A percentile compares a stretch with the other conserved stretches of the same genome.
Evolutionary conservation across 2,888 invertebrate species (phyloP).

Genomic region (Patella caerulea): DNA sequence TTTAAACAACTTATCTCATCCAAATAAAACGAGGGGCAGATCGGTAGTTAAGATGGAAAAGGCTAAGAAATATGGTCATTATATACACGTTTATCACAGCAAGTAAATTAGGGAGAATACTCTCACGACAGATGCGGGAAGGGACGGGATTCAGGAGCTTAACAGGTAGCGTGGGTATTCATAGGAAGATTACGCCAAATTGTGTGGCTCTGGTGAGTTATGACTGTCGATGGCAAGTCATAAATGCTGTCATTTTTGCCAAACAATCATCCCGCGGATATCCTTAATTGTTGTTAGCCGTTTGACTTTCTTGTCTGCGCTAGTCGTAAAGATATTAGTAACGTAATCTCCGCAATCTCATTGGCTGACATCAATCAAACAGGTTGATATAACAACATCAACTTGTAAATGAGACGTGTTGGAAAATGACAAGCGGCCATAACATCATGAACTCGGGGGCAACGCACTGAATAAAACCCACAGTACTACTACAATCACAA

Average conservation of each 20-base stretch:
- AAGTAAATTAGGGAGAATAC: neutral
- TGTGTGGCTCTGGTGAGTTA: neutral
- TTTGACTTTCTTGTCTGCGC: neutral
- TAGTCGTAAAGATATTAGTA: constrained; percentile 5
- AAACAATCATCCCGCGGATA: neutral
- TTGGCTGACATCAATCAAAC: constrained; percentile 2
- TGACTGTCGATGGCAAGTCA: neutral
- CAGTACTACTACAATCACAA: neutral
- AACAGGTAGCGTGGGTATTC: constrained; percentile 1
- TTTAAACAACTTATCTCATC: too few species aligned
- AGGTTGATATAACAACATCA: constrained; percentile 7
- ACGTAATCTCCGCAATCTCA: neutral
- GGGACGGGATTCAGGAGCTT: constrained; percentile 2
- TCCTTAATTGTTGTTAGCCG: constrained; percentile 6
- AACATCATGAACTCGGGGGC: neutral
- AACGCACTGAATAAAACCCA: neutral
- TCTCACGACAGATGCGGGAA: neutral
- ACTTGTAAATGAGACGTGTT: constrained; percentile 8
- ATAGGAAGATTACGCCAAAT: neutral
- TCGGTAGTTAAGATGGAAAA: too few species aligned
- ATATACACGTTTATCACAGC: neutral
- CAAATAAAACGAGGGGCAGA: too few species aligned
- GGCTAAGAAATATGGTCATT: neutral
- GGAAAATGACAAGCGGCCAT: neutral
- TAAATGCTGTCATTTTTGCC: neutral